Percentiles rank a stretch among this genome's conserved stretches.
Conservation (phyloP, 2,888 invertebrate species). For the Napeogenes inachia region DNA sequence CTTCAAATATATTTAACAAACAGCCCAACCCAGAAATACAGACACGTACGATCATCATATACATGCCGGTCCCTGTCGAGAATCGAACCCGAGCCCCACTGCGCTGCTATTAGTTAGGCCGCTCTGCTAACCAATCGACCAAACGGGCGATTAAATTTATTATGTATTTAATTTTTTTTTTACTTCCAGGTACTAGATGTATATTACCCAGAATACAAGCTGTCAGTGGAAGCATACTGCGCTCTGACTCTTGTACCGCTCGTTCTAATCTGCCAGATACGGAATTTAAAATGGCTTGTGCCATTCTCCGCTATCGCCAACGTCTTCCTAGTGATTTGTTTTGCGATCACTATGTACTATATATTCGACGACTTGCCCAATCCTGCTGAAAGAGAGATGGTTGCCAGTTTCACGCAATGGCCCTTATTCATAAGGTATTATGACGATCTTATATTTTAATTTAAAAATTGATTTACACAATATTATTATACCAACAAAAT, state of each 20-base stretch:
- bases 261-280: slow-evolving; percentile 83
- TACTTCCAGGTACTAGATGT: slow-evolving; percentile 71
- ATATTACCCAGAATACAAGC: slow-evolving; percentile 57
- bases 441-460: not conserved
- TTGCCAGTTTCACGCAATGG: slow-evolving; percentile 76
- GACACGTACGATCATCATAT: too few relatives aligned
- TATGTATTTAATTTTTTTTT: slow-evolving; percentile 1
- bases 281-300: slow-evolving; percentile 88
- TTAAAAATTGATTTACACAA: too few relatives aligned
- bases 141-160: too few relatives aligned
- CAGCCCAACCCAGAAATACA: too few relatives aligned
- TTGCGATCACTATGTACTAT: slow-evolving; percentile 89
- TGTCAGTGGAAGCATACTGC: slow-evolving; percentile 81
- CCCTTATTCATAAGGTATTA: slow-evolving; percentile 89
- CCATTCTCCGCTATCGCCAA: slow-evolving; percentile 94
- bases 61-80: too few relatives aligned
- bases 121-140: too few relatives aligned
- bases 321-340: slow-evolving; percentile 84
- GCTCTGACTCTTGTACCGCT: slow-evolving; percentile 82
- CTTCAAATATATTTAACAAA: too few relatives aligned
- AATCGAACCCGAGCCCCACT: too few relatives aligned
- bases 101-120: too few relatives aligned
- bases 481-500: too few relatives aligned
- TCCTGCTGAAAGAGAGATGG: slow-evolving; percentile 59
- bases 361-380: slow-evolving; percentile 79